These are phyloP conservation scores for Leptoteleia sp. DNA, from an alignment of 1,140 invertebrate genomes.

Conservation along the genomic window DNA sequence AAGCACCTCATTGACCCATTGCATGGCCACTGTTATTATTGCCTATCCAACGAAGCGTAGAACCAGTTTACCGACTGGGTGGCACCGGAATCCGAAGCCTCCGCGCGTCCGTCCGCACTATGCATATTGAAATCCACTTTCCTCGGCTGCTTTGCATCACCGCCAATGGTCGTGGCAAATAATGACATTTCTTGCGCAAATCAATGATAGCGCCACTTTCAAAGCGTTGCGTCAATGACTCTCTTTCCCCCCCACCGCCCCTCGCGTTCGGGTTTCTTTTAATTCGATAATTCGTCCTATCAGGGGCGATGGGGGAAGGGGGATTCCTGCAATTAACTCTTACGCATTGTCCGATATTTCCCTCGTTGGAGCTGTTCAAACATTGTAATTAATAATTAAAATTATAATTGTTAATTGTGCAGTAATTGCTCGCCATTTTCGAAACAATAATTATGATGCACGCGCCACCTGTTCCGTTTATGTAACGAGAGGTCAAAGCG, in stretches of 20 bases:
- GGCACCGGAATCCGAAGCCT: slow-evolving; percentile 70
- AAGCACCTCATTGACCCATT: slow-evolving; percentile 80
- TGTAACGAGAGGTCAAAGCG: slow-evolving; percentile 16
- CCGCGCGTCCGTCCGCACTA: slow-evolving; percentile 44
- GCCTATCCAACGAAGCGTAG: slow-evolving; percentile 67
- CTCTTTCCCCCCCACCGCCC: neutral
- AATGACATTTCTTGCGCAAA: slow-evolving; percentile 58
- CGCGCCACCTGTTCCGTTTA: slow-evolving; percentile 33
- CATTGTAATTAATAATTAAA: slow-evolving; percentile 23
- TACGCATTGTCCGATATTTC: slow-evolving; percentile 7
- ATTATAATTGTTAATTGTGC: slow-evolving; percentile 36
- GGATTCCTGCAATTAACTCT: slow-evolving; percentile 9
- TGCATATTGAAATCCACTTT: slow-evolving; percentile 69
- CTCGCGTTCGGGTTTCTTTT: slow-evolving; percentile 10
- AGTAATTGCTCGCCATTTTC: neutral
- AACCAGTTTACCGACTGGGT: slow-evolving; percentile 76
- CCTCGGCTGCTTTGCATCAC: slow-evolving; percentile 50
- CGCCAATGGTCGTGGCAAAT: slow-evolving; percentile 20
- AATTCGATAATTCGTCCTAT: slow-evolving; percentile 23
- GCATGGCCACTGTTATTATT: slow-evolving; percentile 70
- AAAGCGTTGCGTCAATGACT: slow-evolving; percentile 38
- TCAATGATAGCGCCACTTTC: slow-evolving; percentile 48
- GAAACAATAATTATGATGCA: slow-evolving; percentile 8
- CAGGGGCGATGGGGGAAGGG: no score
- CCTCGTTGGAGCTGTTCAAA: neutral